Evolutionary conservation across 2,888 invertebrate species (phyloP), one percentile per base, ranked within the genome.

Genomic region (Tortricodes alternella): DNA sequence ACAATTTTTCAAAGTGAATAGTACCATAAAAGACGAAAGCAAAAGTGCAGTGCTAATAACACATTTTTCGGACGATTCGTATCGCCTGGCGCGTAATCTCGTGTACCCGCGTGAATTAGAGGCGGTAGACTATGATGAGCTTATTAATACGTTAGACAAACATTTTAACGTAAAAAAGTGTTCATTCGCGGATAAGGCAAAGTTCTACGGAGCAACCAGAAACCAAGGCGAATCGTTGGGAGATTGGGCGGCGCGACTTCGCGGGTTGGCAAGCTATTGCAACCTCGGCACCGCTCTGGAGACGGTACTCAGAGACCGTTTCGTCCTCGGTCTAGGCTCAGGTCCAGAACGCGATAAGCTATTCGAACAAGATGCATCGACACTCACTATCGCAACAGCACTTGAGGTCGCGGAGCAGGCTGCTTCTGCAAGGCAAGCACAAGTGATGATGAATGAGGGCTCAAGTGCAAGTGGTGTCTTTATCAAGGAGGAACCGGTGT

Each of bases 231-330:
- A 62, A 32, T 21, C 46, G 9, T 21, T 62, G 7, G 46, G 55
- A 32, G 58, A 56, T 13, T 58, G 58, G 50, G 60, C 56, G 16
- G 59, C 55, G 46, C 51, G 58, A 50, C 19, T 59, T 16, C 32
- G 60, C 13, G 46, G 58, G 43, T 38, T 53, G 39, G 9, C 59
- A 24, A 60, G 50, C 16, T 52, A 59, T 27, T 62, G 63, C 41
- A 53, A 61, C 7, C 62, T 64, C 57, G 64, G 62, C 27, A 27
- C 51, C 16, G 61, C 59, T 9, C 34, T 65, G 13, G 62, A 63
- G 24, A 57, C 53, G 38, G 37, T 24, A 8, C 29, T 65, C 2
- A 49, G 38, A n/a, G 65, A 67, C 35, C 62, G 61, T 43, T 65
- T 63, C 38, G 58, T 65, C 41, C 60, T 65, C 32, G 63, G 62